Percentiles rank a stretch among this genome's conserved stretches.
Evolutionary conservation across 2,888 invertebrate genomes (phyloP).

Genomic region (Tridacna crocea): DNA sequence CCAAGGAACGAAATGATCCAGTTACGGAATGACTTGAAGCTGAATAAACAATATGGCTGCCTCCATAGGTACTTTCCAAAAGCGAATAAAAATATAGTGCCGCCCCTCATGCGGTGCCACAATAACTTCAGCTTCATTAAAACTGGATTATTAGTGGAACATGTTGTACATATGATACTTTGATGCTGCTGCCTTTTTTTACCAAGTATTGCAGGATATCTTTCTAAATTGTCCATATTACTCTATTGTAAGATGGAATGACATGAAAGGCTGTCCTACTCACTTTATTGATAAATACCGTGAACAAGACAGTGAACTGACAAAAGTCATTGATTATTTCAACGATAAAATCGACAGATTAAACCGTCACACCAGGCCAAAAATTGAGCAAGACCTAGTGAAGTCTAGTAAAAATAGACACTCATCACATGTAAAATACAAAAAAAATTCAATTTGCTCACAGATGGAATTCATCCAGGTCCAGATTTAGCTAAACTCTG

Average conservation of each 20-base stretch:
- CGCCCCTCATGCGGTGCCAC: no score
- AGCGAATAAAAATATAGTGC: no score
- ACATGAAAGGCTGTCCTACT: not conserved
- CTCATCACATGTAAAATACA: conserved; percentile 1
- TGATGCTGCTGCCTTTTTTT: no score
- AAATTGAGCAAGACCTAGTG: not conserved
- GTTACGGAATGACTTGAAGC: no score
- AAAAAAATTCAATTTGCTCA: not conserved
- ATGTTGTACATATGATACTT: no score
- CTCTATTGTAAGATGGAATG: not conserved
- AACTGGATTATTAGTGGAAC: no score
- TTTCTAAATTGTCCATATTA: conserved; percentile 6
- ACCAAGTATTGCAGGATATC: no score
- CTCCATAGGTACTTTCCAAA: no score
- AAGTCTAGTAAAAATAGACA: not conserved
- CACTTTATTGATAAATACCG: not conserved
- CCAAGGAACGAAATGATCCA: no score
- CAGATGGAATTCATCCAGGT: conserved; percentile 4
- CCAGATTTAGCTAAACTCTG: not conserved
- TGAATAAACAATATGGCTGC: no score
- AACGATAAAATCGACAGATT: not conserved
- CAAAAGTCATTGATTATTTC: not conserved
- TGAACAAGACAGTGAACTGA: not conserved
- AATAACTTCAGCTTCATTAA: no score
- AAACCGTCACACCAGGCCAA: not conserved